Evolutionary conservation across 2,888 invertebrate genomes (phyloP).

Genomic region (Agrotis ipsilon): DNA sequence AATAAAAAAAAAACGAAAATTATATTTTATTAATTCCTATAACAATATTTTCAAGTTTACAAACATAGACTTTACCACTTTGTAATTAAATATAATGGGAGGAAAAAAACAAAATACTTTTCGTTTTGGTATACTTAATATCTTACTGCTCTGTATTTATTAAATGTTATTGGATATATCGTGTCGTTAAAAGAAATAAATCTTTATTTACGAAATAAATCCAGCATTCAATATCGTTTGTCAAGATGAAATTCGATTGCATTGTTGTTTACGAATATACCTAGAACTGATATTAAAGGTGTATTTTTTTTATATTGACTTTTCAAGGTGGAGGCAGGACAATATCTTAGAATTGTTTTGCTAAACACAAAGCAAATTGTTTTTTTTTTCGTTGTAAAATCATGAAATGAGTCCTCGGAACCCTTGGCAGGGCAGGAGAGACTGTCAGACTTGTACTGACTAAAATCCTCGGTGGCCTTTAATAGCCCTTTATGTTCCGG

Average conservation of each 20-base stretch:
- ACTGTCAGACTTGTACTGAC: no score
- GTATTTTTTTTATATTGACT: background rate
- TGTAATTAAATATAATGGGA: background rate
- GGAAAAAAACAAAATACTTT: conserved; percentile 1
- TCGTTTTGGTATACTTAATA: conserved; percentile 35
- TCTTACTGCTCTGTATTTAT: conserved; percentile 33
- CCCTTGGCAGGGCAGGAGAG: no score
- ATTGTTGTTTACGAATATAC: conserved; percentile 12
- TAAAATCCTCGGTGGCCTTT: no score
- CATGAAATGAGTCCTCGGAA: no score
- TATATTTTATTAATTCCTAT: no score
- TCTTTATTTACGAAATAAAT: conserved; percentile 38
- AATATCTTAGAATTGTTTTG: background rate
- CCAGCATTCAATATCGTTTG: conserved; percentile 26
- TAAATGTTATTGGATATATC: conserved; percentile 36
- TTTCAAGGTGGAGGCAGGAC: background rate
- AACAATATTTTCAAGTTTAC: no score
- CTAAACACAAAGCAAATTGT: background rate
- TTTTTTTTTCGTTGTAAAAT: no score
- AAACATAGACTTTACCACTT: no score
- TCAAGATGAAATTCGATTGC: conserved; percentile 26
- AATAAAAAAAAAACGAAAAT: no score
- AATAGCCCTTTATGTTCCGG: no score
- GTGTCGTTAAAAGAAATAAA: conserved; percentile 43
- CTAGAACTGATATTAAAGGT: conserved; percentile 6